Conservation (phyloP, 92 coral and sea anemone genomes). For the Paramuricea clavata region DNA sequence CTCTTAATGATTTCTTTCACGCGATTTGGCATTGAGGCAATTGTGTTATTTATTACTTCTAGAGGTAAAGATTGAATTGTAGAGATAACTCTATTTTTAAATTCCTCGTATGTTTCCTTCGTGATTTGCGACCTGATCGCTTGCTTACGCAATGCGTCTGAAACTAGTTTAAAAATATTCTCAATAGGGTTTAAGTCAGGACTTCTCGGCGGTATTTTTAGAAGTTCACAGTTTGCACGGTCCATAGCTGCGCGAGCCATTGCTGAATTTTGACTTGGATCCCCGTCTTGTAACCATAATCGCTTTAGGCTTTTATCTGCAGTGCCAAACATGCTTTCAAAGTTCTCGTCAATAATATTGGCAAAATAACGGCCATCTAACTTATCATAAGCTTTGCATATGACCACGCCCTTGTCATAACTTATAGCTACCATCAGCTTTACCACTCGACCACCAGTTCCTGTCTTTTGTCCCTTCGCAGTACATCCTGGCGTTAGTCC, state of each 20-base stretch:
- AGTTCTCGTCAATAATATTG: constrained; percentile 54
- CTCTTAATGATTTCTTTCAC: not conserved
- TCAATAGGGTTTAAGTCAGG: constrained; percentile 67
- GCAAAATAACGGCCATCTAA: constrained; percentile 48
- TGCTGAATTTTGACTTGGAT: constrained; percentile 68
- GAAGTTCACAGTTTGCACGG: constrained; percentile 37
- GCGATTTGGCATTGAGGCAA: constrained; percentile 6
- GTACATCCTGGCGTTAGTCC: constrained; percentile 38
- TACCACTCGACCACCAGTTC: constrained; percentile 46
- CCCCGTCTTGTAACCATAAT: constrained; percentile 71
- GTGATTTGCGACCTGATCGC: constrained; percentile 21
- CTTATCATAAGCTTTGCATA: constrained; percentile 21
- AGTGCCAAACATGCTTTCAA: constrained; percentile 27
- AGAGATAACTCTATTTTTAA: not conserved
- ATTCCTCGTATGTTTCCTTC: not conserved
- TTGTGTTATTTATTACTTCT: constrained; percentile 46
- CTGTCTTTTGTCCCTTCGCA: constrained; percentile 45
- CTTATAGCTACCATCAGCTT: constrained; percentile 34
- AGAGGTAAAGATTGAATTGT: constrained; percentile 14
- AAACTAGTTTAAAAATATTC: constrained; percentile 38
- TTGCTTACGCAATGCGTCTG: constrained; percentile 17
- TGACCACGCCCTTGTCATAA: constrained; percentile 18
- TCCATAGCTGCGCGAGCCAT: constrained; percentile 56
- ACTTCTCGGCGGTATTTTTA: constrained; percentile 59
- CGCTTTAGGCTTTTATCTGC: constrained; percentile 28